A percentile compares a stretch with the other conserved stretches of the same genome.
Evolutionary conservation across 2,113 vertebrate species (phyloP).

Genomic region (Oenanthe melanoleuca): DNA sequence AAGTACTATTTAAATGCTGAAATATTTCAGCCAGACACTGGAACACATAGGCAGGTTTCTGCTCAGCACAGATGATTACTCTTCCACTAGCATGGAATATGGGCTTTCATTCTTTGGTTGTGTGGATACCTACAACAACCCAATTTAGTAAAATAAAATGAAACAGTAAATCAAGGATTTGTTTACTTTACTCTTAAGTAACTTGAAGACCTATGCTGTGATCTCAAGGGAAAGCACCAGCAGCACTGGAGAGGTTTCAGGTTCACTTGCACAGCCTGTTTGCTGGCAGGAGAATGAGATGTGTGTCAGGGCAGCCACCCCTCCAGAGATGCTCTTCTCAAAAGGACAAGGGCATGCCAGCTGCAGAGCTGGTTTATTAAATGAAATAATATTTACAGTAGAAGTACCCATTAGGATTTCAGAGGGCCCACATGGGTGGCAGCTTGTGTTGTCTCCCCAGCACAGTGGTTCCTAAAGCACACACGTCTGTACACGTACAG

Average conservation of each 20-base stretch:
- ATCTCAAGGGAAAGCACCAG: not conserved
- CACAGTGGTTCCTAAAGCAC: not conserved
- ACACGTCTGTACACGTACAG: not conserved
- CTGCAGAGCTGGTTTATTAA: not conserved
- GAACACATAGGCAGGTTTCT: not conserved
- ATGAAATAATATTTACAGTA: not conserved
- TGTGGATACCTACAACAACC: not conserved
- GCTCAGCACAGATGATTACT: not conserved
- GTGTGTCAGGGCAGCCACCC: not conserved
- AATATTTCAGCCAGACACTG: not conserved
- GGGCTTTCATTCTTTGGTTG: not conserved
- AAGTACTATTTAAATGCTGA: slow-evolving; percentile 35
- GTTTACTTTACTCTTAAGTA: not conserved
- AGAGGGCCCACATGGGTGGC: not conserved
- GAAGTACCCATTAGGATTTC: not conserved
- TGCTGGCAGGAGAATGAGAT: not conserved
- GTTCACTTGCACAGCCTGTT: not conserved
- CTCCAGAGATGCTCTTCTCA: not conserved
- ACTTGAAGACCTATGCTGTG: not conserved
- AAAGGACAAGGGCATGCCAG: not conserved
- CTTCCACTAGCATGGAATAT: not conserved
- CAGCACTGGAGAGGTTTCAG: not conserved
- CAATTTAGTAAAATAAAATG: not conserved
- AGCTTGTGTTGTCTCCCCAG: not conserved
- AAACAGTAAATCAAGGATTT: not conserved